Conservation (phyloP, 1,140 invertebrate species). For the Leptopilina clavipes region DNA sequence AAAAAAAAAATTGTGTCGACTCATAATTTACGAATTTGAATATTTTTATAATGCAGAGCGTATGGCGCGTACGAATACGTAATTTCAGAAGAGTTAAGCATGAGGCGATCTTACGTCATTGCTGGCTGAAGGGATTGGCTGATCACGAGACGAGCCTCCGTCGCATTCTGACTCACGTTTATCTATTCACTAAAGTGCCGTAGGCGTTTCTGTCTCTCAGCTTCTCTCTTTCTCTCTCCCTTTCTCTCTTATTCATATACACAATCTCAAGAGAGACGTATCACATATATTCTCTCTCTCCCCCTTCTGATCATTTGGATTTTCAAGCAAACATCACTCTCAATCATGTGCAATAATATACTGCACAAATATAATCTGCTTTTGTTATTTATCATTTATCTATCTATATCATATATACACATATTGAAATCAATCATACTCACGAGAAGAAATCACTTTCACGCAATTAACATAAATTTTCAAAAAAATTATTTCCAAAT, state of each 20-base stretch:
- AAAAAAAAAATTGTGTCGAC: no score
- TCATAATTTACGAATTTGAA: background rate
- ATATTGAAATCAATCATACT: background rate
- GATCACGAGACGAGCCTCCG: slow-evolving; percentile 48
- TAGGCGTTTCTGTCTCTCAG: slow-evolving; percentile 31
- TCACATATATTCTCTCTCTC: slow-evolving; percentile 38
- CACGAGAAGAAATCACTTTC: background rate
- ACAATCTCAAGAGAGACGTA: background rate
- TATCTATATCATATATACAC: no score
- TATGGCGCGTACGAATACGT: slow-evolving; percentile 2
- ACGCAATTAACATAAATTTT: background rate
- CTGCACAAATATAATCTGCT: slow-evolving; percentile 15
- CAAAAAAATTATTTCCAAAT: no score
- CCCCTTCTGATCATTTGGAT: slow-evolving; percentile 12
- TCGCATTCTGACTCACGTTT: slow-evolving; percentile 50
- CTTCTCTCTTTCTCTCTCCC: background rate
- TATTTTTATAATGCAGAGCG: background rate
- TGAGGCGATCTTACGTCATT: slow-evolving; percentile 45
- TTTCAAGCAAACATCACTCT: slow-evolving; percentile 24
- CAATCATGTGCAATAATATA: slow-evolving; percentile 8
- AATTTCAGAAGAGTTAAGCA: slow-evolving; percentile 12
- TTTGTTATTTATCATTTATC: background rate
- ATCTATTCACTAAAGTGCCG: slow-evolving; percentile 40
- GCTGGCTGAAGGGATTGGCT: slow-evolving; percentile 43
- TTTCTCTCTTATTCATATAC: slow-evolving; percentile 14